Conservation (phyloP, 2,113 vertebrate genomes). For the Salminus brasiliensis region DNA sequence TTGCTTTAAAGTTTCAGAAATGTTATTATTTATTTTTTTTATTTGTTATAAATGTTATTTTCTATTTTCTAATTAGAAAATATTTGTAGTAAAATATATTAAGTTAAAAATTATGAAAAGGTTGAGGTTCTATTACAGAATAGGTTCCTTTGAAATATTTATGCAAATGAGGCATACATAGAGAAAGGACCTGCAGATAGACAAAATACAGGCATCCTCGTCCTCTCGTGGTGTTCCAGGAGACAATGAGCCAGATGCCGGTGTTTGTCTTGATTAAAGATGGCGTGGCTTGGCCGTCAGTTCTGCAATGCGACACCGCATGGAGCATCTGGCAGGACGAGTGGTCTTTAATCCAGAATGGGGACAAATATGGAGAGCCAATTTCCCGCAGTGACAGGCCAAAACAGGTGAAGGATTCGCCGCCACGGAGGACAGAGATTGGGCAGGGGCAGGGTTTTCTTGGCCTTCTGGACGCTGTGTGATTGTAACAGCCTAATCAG, state of each 20-base stretch:
- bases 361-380: neutral
- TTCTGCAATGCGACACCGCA: neutral
- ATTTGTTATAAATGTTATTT: no score
- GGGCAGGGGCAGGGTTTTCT: neutral
- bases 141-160: no score
- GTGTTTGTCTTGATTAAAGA: constrained; percentile 28
- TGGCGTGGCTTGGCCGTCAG: neutral
- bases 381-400: constrained; percentile 16
- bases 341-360: neutral
- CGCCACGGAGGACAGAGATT: neutral
- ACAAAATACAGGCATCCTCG: neutral
- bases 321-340: constrained; percentile 35
- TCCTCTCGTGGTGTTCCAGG: neutral
- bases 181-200: neutral
- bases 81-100: no score
- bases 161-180: no score
- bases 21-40: no score
- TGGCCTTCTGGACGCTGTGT: neutral
- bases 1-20: no score
- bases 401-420: constrained; percentile 12
- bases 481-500: no score
- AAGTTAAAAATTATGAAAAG: no score
- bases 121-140: no score
- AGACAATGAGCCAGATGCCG: neutral
- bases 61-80: no score